phyloP scores from a whole-genome alignment of 1,140 invertebrate species.

The honey bee (Apis mellifera) region Amel_HAv3.1 CM009936.2:8375001-8375500 shows the following conservation, averaged over 20 bases:
- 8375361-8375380: neutral
- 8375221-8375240: no score
- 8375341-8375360: no score
- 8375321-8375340: neutral
- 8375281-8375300: neutral
- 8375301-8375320: neutral
- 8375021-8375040: slow-evolving; percentile 64
- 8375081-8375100: slow-evolving; percentile 16
- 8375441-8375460: neutral
- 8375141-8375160: slow-evolving; percentile 73
- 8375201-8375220: neutral
- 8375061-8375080: neutral
- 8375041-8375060: slow-evolving; percentile 54
- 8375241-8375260: neutral
- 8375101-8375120: slow-evolving; percentile 63
- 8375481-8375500: neutral
- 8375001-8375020: slow-evolving; percentile 79
- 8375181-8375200: neutral
- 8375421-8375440: neutral
- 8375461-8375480: neutral
- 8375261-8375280: neutral
- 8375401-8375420: neutral
- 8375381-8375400: no score
- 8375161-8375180: slow-evolving; percentile 11
- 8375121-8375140: slow-evolving; percentile 77